phyloP scores from a whole-genome alignment of 53 echinoderm and acorn worm genomes.

The Hippasteria phrygiana region DNA sequence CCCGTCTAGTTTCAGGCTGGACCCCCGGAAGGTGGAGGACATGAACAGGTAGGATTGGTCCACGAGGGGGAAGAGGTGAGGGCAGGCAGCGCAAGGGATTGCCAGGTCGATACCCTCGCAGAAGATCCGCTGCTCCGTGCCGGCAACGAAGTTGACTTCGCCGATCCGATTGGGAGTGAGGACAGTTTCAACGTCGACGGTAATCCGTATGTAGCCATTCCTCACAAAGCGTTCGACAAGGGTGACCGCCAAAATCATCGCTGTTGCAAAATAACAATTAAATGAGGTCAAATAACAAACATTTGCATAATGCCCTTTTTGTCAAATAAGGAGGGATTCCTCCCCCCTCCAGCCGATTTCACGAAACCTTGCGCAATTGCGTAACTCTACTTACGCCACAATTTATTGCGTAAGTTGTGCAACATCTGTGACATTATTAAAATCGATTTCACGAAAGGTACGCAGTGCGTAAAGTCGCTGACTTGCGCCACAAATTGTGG shows the following conservation, averaged over 20 bases:
- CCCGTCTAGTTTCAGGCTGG: conserved; percentile 8
- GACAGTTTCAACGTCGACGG: conserved; percentile 27
- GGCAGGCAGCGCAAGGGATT: neutral
- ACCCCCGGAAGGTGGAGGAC: conserved; percentile 25
- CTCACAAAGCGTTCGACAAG: conserved; percentile 11
- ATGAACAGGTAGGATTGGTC: conserved; percentile 39
- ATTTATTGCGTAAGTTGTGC: no score
- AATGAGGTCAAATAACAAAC: neutral
- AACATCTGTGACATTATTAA: no score
- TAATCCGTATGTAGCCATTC: conserved; percentile 10
- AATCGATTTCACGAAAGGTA: no score
- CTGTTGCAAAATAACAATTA: neutral
- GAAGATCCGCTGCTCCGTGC: neutral
- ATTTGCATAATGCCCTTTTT: no score
- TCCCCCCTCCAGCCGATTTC: no score
- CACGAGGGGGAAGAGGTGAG: conserved; percentile 27
- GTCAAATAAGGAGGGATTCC: no score
- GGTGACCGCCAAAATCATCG: conserved; percentile 1
- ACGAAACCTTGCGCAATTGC: no score
- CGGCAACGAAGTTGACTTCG: neutral
- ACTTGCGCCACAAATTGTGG: no score
- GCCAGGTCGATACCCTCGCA: neutral
- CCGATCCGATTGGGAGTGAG: conserved; percentile 12
- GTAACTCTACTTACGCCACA: no score
- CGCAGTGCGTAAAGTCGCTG: no score